These are phyloP conservation scores for Phenacoccus solenopsis DNA, from an alignment of 1,140 invertebrate species.

Conservation along the genomic window DNA sequence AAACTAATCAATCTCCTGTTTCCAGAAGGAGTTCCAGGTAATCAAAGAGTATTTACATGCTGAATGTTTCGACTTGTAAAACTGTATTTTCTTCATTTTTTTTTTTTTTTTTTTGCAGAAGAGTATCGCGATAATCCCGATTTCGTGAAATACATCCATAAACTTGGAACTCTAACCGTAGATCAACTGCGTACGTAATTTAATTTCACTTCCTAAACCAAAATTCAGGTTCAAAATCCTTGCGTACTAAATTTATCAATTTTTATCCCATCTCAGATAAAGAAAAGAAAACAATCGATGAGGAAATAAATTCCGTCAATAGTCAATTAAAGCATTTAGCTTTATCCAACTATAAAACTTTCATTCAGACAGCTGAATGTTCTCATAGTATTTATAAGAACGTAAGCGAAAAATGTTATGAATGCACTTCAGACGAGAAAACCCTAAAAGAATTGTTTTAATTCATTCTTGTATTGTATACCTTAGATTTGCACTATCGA, in stretches of 20 bases:
- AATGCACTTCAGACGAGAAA: not conserved
- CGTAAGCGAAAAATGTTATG: not conserved
- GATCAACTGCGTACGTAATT: not conserved
- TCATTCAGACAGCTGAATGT: conserved; percentile 86
- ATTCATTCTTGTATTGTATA: no score
- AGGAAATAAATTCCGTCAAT: conserved; percentile 62
- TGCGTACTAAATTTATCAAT: not conserved
- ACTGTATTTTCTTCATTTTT: not conserved
- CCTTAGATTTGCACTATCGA: conserved; percentile 71
- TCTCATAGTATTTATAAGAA: conserved; percentile 45
- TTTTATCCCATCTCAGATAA: conserved; percentile 39
- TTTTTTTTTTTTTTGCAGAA: no score
- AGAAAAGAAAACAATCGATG: conserved; percentile 63
- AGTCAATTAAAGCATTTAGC: conserved; percentile 83
- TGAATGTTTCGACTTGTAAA: not conserved
- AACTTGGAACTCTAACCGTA: not conserved
- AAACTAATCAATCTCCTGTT: not conserved
- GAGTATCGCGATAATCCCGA: not conserved
- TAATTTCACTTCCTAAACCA: no score
- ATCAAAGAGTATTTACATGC: not conserved
- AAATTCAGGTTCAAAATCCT: no score
- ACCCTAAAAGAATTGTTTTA: not conserved
- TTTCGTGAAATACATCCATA: not conserved
- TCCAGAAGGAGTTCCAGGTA: not conserved
- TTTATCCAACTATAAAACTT: conserved; percentile 87